A percentile compares a stretch with the other conserved stretches of the same genome.
These are phyloP conservation scores for Paelopatides confundens DNA, from an alignment of 53 echinoderm and acorn worm genomes.

Conservation along the genomic window DNA sequence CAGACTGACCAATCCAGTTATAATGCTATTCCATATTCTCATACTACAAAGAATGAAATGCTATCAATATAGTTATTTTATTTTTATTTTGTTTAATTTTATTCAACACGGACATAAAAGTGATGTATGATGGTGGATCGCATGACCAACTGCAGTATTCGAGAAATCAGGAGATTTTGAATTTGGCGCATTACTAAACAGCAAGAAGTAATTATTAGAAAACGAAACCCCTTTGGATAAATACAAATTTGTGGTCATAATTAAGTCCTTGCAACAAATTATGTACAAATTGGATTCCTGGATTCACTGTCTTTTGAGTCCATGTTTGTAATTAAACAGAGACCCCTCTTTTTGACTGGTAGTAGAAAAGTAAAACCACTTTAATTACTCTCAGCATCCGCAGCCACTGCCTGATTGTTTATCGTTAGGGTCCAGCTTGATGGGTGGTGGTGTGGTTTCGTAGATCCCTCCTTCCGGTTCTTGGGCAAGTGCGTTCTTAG, in stretches of 20 bases:
- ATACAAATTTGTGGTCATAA: conserved; percentile 41
- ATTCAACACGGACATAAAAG: too few species aligned
- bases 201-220: too few species aligned
- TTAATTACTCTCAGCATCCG: conserved; percentile 74
- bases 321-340: conserved; percentile 4
- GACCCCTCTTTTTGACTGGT: not conserved
- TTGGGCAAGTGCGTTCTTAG: conserved; percentile 99
- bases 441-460: conserved; percentile 89
- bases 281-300: conserved; percentile 25
- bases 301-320: not conserved
- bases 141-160: too few species aligned
- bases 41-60: too few species aligned
- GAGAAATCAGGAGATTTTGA: too few species aligned
- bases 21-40: too few species aligned
- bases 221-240: not conserved
- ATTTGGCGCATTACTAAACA: too few species aligned
- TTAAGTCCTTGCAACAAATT: conserved; percentile 31
- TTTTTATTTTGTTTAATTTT: too few species aligned
- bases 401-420: conserved; percentile 84
- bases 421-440: conserved; percentile 88
- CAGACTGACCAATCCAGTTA: too few species aligned
- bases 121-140: not conserved
- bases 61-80: too few species aligned
- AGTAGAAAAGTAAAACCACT: not conserved
- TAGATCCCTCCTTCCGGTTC: conserved; percentile 95